These are phyloP conservation scores for Chymomyza procnemis DNA, from an alignment of 2,888 invertebrate species.

Conservation along the genomic window DNA sequence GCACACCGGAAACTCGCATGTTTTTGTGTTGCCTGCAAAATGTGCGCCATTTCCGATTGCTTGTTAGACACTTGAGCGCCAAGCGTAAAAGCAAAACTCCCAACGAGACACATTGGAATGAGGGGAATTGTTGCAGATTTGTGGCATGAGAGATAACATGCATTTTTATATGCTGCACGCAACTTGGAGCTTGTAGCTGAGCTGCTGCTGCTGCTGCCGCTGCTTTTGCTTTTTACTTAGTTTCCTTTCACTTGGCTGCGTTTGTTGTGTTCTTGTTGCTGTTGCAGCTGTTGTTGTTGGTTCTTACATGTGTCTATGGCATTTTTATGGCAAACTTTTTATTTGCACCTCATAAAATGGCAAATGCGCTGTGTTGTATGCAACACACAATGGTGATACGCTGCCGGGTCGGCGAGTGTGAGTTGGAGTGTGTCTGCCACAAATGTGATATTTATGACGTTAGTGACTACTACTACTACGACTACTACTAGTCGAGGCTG, in stretches of 20 bases:
- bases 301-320: conserved; percentile 65
- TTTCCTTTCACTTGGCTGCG: conserved; percentile 32
- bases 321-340: conserved; percentile 74
- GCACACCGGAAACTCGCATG: conserved; percentile 21
- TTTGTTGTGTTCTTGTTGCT: neutral
- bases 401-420: conserved; percentile 10
- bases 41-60: conserved; percentile 52
- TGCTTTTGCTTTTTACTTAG: conserved; percentile 19
- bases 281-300: neutral
- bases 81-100: neutral
- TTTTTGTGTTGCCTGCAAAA: conserved; percentile 12
- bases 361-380: conserved; percentile 71
- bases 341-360: conserved; percentile 77
- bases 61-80: conserved; percentile 43
- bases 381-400: conserved; percentile 58
- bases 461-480: conserved; percentile 34
- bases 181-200: neutral
- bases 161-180: conserved; percentile 51
- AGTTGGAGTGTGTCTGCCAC: conserved; percentile 52
- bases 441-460: conserved; percentile 70
- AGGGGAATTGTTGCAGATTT: neutral
- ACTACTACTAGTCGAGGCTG: conserved; percentile 23
- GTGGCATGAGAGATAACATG: conserved; percentile 38
- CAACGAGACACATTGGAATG: neutral
- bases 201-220: too few species aligned